These are phyloP conservation scores for Mnemiopsis leidyi DNA, from an alignment of 37 sponge, comb jelly and placozoan genomes.

Conservation along the genomic window DNA sequence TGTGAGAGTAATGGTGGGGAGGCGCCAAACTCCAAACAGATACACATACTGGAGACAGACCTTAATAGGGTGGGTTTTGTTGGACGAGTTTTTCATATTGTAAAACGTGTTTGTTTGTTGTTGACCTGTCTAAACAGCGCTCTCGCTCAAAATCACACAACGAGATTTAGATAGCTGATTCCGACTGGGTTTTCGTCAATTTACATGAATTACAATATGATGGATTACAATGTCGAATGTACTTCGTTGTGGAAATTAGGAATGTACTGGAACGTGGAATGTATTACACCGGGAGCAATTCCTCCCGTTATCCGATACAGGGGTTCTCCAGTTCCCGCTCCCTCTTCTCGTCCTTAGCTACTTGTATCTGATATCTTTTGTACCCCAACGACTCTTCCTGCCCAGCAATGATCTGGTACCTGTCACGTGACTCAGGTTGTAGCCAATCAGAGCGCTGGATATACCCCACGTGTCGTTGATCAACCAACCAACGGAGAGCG, in stretches of 20 bases:
- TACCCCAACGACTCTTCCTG: background rate
- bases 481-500: background rate
- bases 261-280: too few relatives aligned
- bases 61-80: background rate
- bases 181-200: too few relatives aligned
- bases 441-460: background rate
- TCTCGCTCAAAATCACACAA: too few relatives aligned
- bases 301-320: background rate
- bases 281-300: too few relatives aligned
- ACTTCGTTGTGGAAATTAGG: too few relatives aligned
- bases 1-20: slow-evolving; percentile 28
- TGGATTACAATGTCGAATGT: too few relatives aligned
- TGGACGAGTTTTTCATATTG: too few relatives aligned
- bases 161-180: too few relatives aligned
- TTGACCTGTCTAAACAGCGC: too few relatives aligned
- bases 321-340: background rate
- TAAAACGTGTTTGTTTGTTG: too few relatives aligned
- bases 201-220: too few relatives aligned
- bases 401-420: background rate
- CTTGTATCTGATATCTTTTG: background rate
- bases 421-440: background rate
- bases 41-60: slow-evolving; percentile 43
- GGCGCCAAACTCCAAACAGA: background rate
- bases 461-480: background rate
- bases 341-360: background rate